Evolutionary conservation across 1,140 invertebrate species (phyloP).

Genomic region (Aphis gossypii): DNA sequence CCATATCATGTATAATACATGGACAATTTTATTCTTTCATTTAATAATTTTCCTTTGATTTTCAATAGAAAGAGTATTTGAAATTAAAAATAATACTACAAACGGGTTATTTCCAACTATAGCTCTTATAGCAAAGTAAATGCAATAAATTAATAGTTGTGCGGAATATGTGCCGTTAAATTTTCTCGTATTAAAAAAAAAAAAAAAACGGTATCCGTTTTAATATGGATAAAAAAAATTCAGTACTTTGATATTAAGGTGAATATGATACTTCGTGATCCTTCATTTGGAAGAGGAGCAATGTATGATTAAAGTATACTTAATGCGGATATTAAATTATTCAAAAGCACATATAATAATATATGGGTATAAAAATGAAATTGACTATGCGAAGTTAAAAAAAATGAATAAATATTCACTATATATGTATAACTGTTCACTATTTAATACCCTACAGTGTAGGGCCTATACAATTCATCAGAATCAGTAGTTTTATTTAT

Average conservation of each 20-base stretch:
- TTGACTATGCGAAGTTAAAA: neutral
- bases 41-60: constrained; percentile 12
- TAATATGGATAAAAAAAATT: constrained; percentile 13
- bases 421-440: neutral
- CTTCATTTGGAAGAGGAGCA: neutral
- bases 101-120: neutral
- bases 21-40: neutral
- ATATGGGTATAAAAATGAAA: neutral
- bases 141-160: neutral
- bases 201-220: neutral
- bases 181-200: neutral
- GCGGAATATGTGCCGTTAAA: neutral
- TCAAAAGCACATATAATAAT: constrained; percentile 14
- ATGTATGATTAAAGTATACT: neutral
- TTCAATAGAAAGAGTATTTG: neutral
- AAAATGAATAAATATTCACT: neutral
- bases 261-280: neutral
- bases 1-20: neutral
- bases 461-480: neutral
- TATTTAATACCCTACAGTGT: neutral
- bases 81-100: neutral
- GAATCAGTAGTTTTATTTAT: neutral
- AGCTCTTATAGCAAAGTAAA: neutral
- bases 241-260: neutral
- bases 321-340: constrained; percentile 28